Base-by-base conservation (phyloP, 1,140 invertebrate species). In the Macrobrachium rosenbergii region DNA sequence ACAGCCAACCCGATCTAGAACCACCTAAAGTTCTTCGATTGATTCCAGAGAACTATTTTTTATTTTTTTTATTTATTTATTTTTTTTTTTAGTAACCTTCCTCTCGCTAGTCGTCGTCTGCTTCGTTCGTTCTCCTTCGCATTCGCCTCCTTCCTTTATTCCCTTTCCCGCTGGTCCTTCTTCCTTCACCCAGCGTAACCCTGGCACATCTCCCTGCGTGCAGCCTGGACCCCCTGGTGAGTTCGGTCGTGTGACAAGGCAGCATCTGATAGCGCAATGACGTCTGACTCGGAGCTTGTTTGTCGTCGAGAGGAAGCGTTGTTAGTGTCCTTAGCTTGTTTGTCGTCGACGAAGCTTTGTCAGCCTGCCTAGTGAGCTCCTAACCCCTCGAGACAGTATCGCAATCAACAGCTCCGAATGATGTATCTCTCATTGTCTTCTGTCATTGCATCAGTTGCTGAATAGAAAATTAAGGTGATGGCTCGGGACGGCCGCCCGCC, bases 391-490 rank as follows among this genome's bases (percentile, higher is more conserved):
- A 72, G 69, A 72, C 69, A 72, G 69, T 72, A 72, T 72, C 69
- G 69, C 69, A 72, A 72, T 72, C 69, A 72, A 72, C 69, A 72
- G 37, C 69, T 52, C 23, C 12, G 69, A 43, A 72, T 72, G 69
- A 72, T 72, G 23, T 72, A 72, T 72, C 69, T 23, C 37, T 23
- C 69, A 28, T 72, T 72, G 69, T 72, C 23, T 72, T 72, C 69
- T 72, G 69, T 72, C 69, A 72, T 23, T 72, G 69, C 23, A 28
- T 17, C 69, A 72, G 69, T 72, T 43, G 14, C 23, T n/a, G 69
- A 43, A 72, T 72, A 43, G 69, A 72, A 72, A 72, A 72, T 72
- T 72, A 72, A 72, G 69, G 69, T n/a, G 23, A 72, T 23, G 69
- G 69, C 52, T 52, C 12, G 2, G 52, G 52, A 52, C 52, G 52